phyloP scores from a whole-genome alignment of 2,113 vertebrate species.

The Platanista minor region DNA sequence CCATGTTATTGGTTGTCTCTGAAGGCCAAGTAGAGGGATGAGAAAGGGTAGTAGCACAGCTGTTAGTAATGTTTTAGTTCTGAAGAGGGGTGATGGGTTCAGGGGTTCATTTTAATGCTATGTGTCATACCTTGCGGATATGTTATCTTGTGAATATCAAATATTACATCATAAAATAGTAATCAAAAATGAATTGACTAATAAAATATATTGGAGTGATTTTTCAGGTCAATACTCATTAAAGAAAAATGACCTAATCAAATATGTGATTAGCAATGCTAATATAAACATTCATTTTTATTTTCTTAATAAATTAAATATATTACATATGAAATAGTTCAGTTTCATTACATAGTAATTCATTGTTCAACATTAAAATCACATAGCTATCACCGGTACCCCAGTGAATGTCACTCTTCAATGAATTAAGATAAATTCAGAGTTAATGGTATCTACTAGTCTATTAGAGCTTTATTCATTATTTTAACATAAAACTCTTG shows the following conservation, averaged over 20 bases:
- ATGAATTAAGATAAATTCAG: neutral
- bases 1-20: neutral
- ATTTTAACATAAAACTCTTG: neutral
- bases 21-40: neutral
- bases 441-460: neutral
- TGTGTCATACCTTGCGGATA: neutral
- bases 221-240: constrained; percentile 5
- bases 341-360: neutral
- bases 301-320: neutral
- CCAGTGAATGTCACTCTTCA: neutral
- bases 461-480: neutral
- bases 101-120: neutral
- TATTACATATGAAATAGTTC: neutral
- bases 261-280: neutral
- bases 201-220: neutral
- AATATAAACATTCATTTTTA: neutral
- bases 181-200: neutral
- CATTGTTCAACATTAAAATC: neutral
- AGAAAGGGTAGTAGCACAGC: neutral
- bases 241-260: constrained; percentile 9
- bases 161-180: neutral
- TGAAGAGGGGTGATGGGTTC: neutral
- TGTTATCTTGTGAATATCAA: neutral
- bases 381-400: neutral
- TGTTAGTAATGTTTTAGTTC: neutral